Conservation (phyloP, 2,888 invertebrate species). For the Apotomis betuletana region DNA sequence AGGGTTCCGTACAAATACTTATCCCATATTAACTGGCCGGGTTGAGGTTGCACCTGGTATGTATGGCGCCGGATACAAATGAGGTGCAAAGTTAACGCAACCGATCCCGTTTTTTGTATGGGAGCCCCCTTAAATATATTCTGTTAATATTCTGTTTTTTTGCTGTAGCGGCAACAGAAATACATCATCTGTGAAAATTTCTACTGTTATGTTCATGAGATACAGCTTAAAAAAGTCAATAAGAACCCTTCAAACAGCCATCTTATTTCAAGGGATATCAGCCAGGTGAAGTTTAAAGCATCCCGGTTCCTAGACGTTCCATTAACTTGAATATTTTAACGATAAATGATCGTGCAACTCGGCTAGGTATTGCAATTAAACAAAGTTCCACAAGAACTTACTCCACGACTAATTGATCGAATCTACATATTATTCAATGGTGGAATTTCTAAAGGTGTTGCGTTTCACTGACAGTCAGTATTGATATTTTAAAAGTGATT, state of each 20-base stretch:
- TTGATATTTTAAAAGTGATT: constrained; percentile 19
- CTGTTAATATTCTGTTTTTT: too few species aligned
- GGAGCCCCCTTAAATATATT: too few species aligned
- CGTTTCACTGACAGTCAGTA: constrained; percentile 42
- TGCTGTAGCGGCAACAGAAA: too few species aligned
- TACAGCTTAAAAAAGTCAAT: background rate
- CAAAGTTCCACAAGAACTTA: constrained; percentile 61
- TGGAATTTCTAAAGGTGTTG: constrained; percentile 57
- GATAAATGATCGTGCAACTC: constrained; percentile 55
- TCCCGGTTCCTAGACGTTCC: constrained; percentile 34
- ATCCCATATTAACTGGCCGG: too few species aligned
- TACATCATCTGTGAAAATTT: too few species aligned
- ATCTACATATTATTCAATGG: constrained; percentile 73
- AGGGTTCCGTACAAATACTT: too few species aligned
- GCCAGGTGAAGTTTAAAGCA: constrained; percentile 4
- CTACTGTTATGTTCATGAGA: too few species aligned
- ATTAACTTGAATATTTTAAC: constrained; percentile 54
- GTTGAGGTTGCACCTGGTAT: too few species aligned
- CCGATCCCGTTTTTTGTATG: too few species aligned
- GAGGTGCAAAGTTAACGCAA: too few species aligned
- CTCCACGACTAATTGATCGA: constrained; percentile 68
- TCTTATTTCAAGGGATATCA: background rate
- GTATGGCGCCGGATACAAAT: too few species aligned
- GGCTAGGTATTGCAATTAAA: constrained; percentile 66
- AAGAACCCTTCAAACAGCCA: background rate